phyloP scores from a whole-genome alignment of 2,113 vertebrate species.

The Periophthalmus modestus region DNA sequence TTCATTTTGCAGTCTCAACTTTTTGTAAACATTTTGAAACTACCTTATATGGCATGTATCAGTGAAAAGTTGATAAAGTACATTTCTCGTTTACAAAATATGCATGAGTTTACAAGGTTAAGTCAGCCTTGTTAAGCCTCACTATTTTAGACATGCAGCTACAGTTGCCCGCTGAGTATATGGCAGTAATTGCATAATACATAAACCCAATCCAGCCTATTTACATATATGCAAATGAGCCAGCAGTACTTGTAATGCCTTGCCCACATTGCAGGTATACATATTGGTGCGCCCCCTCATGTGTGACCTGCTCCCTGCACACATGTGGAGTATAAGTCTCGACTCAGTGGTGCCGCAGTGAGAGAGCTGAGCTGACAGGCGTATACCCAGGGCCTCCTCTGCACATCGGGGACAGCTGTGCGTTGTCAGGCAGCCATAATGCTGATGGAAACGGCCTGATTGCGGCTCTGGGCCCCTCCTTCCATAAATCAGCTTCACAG shows the following conservation, averaged over 20 bases:
- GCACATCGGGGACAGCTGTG: slow-evolving; percentile 71
- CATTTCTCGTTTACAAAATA: too few species aligned
- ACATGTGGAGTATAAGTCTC: slow-evolving; percentile 22
- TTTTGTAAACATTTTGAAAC: neutral
- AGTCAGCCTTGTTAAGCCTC: neutral
- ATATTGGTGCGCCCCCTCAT: slow-evolving; percentile 18
- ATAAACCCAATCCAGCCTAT: neutral
- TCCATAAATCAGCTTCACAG: slow-evolving; percentile 64
- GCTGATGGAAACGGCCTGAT: slow-evolving; percentile 72
- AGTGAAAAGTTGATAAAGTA: too few species aligned
- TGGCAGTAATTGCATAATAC: neutral
- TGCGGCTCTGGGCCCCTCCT: slow-evolving; percentile 60
- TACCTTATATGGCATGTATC: too few species aligned
- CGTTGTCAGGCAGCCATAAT: slow-evolving; percentile 69
- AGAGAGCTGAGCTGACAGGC: slow-evolving; percentile 55
- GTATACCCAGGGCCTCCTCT: slow-evolving; percentile 40
- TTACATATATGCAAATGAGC: slow-evolving; percentile 1
- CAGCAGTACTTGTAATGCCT: neutral
- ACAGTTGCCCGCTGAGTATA: neutral
- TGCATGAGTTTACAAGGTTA: neutral
- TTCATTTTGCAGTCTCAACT: neutral
- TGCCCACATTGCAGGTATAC: slow-evolving; percentile 1
- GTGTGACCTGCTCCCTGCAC: slow-evolving; percentile 28
- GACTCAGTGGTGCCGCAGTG: slow-evolving; percentile 37
- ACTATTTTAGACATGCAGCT: neutral